A percentile compares a stretch with the other conserved stretches of the same genome.
phyloP scores from a whole-genome alignment of 2,888 invertebrate species.

The Lymantria dispar region DNA sequence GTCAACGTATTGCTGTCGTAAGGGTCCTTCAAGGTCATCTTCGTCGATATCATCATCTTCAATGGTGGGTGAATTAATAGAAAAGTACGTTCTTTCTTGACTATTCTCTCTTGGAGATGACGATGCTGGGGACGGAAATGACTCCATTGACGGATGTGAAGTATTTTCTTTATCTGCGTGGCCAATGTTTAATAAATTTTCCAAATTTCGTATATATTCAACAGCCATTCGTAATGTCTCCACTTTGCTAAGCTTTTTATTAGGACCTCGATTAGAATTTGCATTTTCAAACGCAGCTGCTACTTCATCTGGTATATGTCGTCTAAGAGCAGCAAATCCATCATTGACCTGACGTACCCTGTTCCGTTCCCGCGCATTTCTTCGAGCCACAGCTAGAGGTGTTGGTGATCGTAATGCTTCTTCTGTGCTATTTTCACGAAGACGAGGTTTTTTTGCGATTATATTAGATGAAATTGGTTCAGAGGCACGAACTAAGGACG shows the following conservation, averaged over 20 bases:
- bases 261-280: conserved; percentile 85
- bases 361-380: conserved; percentile 96
- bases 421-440: conserved; percentile 70
- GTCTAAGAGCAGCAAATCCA: conserved; percentile 93
- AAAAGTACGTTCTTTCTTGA: conserved; percentile 76
- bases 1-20: conserved; percentile 82
- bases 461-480: conserved; percentile 54
- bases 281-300: conserved; percentile 86
- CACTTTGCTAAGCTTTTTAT: conserved; percentile 92
- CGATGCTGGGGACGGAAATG: conserved; percentile 77
- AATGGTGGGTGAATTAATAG: conserved; percentile 67
- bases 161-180: conserved; percentile 80
- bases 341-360: conserved; percentile 96
- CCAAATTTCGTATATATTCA: conserved; percentile 92
- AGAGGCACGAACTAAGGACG: conserved; percentile 65
- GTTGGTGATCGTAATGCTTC: conserved; percentile 82
- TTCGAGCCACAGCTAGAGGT: conserved; percentile 91
- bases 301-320: conserved; percentile 93
- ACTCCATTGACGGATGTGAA: conserved; percentile 66
- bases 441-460: conserved; percentile 58
- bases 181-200: conserved; percentile 87
- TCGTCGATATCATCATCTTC: conserved; percentile 75
- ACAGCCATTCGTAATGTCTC: conserved; percentile 95
- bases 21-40: conserved; percentile 68
- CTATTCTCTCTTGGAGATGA: conserved; percentile 78